Conservation (phyloP, 2,113 vertebrate genomes). For the Lepus americanus region DNA sequence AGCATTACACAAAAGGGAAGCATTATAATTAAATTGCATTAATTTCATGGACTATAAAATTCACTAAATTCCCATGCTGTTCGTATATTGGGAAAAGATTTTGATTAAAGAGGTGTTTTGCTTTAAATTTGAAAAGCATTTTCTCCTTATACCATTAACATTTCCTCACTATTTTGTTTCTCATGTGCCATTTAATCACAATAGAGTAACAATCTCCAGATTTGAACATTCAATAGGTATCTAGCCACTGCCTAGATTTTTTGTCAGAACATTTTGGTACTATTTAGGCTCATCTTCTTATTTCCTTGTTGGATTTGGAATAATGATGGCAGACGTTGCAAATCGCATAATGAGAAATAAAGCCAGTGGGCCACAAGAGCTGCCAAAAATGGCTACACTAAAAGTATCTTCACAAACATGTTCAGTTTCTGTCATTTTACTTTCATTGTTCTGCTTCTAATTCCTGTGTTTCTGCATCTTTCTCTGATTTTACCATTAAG, state of each 20-base stretch:
- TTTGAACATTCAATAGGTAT: conserved; percentile 59
- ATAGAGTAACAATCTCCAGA: neutral
- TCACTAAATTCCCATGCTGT: conserved; percentile 15
- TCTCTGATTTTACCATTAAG: neutral
- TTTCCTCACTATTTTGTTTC: neutral
- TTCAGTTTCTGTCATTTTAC: neutral
- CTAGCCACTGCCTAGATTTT: conserved; percentile 32
- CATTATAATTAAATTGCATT: conserved; percentile 50
- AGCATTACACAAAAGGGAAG: neutral
- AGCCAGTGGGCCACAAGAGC: conserved; percentile 31
- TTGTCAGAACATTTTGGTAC: conserved; percentile 36
- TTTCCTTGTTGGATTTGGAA: conserved; percentile 43
- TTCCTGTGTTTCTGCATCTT: neutral
- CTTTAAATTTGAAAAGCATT: conserved; percentile 36
- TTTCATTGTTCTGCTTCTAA: neutral
- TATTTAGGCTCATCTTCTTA: conserved; percentile 34
- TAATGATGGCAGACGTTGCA: conserved; percentile 22
- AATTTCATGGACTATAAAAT: conserved; percentile 41
- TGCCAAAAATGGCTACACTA: neutral
- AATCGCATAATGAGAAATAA: conserved; percentile 65
- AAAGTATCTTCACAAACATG: neutral
- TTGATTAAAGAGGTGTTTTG: conserved; percentile 45
- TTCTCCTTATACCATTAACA: conserved; percentile 42
- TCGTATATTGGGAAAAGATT: neutral
- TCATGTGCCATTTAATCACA: conserved; percentile 42